Base-by-base conservation (phyloP, 2,888 invertebrate species). In the Thymelicus lineola region DNA sequence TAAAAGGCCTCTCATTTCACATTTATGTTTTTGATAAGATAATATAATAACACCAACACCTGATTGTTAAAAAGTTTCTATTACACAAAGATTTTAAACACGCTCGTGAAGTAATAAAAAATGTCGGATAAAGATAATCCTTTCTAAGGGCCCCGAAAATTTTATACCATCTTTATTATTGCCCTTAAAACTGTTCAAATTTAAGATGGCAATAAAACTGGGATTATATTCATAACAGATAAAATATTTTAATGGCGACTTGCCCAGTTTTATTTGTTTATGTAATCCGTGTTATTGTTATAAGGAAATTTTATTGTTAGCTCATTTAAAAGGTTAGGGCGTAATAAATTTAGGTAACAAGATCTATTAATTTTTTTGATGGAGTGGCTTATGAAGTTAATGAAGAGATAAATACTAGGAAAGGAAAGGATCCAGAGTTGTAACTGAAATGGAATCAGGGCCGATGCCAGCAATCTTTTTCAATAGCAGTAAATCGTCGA, bases 161-260 rank as follows among this genome's bases (percentile, higher is more conserved):
- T 90, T 89, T 86, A 89, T 85, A 81, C 82, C 82, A 80, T 81
- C 83, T 86, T 86, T 83, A 86, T 84, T 75, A 81, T 79, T 82
- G 77, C 84, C 83, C 85, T 83, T 82, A 80, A 81, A 82, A 80
- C 76, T 82, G 83, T 82, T 82, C 80, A 84, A 87, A 84, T 86
- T 88, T 88, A 87, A 87, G 83, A 85, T 79, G 81, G 75, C 79
- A 68, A 70, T 70, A 70, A 70, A 70, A 71, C 60, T 66, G 50
- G 68, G 71, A 68, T 73, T 65, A 67, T 91, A 90, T 91, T 91
- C 90, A 91, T 91, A 91, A 91, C 86, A 89, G 87, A 91, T 91
- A 91, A 89, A 90, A 65, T 91, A 91, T 88, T 91, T 91, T 91
- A 90, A 91, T 83, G 82, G 86, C 83, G 78, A 82, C 81, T 84